A percentile compares a stretch with the other conserved stretches of the same genome.
Conservation (phyloP, 2,797 vertebrate genomes). For the Poeciliopsis presidionis region DNA sequence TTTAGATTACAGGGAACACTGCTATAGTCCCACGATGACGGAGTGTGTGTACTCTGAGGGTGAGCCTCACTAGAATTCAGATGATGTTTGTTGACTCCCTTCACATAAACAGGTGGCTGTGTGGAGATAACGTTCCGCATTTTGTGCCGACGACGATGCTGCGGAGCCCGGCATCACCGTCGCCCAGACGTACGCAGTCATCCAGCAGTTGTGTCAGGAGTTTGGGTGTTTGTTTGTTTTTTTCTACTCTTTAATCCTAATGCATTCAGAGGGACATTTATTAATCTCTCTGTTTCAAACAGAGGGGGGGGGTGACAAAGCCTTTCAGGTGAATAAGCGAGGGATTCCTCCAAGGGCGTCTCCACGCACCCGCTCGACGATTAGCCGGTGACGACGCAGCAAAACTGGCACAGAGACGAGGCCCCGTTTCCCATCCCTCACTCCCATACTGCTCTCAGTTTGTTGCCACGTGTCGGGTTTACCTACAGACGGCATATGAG, state of each 20-base stretch:
- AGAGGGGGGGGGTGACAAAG: constrained; percentile 33
- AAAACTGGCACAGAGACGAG: constrained; percentile 40
- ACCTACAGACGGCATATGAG: constrained; percentile 21
- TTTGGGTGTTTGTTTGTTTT: constrained; percentile 18
- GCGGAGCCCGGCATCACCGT: not conserved
- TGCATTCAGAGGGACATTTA: constrained; percentile 66
- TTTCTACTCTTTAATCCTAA: constrained; percentile 39
- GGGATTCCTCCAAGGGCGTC: constrained; percentile 67
- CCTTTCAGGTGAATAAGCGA: constrained; percentile 62
- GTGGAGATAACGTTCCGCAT: constrained; percentile 70
- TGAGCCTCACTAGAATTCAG: constrained; percentile 77
- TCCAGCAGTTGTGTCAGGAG: constrained; percentile 18
- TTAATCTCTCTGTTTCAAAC: constrained; percentile 74
- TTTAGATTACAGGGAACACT: constrained; percentile 75
- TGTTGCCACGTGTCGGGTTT: constrained; percentile 29
- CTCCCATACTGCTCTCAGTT: constrained; percentile 11
- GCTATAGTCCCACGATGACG: constrained; percentile 55
- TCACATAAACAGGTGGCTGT: constrained; percentile 79
- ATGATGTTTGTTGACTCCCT: constrained; percentile 75
- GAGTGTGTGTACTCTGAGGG: constrained; percentile 63
- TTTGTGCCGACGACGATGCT: constrained; percentile 55
- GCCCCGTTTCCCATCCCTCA: constrained; percentile 11
- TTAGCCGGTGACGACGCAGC: constrained; percentile 49
- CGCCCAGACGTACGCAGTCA: constrained; percentile 10
- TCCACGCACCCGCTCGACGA: constrained; percentile 37